Base-by-base conservation (phyloP, 92 coral and sea anemone species). In the Epizoanthus illoricatus region DNA sequence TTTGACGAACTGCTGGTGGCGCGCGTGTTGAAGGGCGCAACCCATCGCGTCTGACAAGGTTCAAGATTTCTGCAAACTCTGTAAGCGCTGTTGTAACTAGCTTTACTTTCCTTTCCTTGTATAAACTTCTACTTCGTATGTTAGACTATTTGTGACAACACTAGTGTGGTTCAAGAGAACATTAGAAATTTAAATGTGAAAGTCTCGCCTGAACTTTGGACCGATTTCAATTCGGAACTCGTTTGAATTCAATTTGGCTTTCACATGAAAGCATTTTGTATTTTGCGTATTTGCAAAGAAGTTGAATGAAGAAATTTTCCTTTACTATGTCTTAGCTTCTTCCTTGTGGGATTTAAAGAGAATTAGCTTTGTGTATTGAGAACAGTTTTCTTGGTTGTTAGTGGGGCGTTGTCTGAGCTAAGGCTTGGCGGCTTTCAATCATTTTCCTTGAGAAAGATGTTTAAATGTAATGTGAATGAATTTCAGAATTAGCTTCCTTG, bases 1-100 rank as follows among this genome's bases (percentile, higher is more conserved):
- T 10, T 62, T 63, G 45, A 60, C 72, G 24, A 70, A 59, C 13
- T 43, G 7, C 67, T 59, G 68, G 70, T 57, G 61, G 82, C 71
- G 82, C 49, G 43, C 82, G 82, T 64, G 82, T 78, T 78, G 82
- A 42, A 78, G 82, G 71, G 60, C 82, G 82, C 71, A 43, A 78
- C 71, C 56, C 82, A 63, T 59, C 71, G 82, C 71, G 40, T 62
- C 47, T 58, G 54, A 19, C 59, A 12, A 12, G 15, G 71, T 78
- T 78, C 71, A 42, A 78, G 82, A 63, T 78, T 42, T 62, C 67
- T 56, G 65, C 82, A 55, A 78, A 78, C 82, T 78, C 65, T 78
- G 82, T 78, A 62, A 62, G 82, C 71, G n/a, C 19, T 62, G 42
- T 78, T 78, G 43, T 42, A 49, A 19, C 28, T 64, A 68, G 49